These are phyloP conservation scores for Phengaris alcon DNA, from an alignment of 2,888 invertebrate species.

Conservation along the genomic window DNA sequence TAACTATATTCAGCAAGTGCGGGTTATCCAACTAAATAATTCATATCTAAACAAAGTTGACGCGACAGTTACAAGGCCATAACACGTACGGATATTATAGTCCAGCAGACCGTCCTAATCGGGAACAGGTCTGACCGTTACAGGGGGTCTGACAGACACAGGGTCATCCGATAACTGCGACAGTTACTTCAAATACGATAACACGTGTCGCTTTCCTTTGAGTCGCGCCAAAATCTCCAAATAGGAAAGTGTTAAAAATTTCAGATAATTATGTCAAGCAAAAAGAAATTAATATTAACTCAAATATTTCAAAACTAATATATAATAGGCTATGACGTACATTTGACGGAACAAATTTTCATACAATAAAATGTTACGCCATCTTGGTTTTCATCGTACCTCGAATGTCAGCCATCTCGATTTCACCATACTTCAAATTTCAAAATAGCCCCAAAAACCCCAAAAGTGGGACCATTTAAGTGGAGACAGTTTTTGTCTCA, in stretches of 20 bases:
- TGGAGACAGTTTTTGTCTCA: too few species aligned
- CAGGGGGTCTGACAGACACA: not conserved
- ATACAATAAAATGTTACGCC: too few species aligned
- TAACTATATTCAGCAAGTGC: not conserved
- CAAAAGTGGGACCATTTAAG: too few species aligned
- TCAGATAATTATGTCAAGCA: too few species aligned
- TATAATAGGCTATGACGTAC: too few species aligned
- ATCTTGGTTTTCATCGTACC: too few species aligned
- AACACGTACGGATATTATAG: not conserved
- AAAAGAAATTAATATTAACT: too few species aligned
- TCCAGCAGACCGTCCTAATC: not conserved
- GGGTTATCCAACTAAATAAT: not conserved
- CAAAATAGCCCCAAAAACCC: too few species aligned
- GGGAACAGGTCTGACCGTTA: conserved; percentile 10
- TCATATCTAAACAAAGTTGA: not conserved
- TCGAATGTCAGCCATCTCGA: too few species aligned
- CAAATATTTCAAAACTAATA: too few species aligned
- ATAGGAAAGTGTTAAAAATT: not conserved
- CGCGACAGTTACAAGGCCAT: not conserved
- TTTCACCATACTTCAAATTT: too few species aligned
- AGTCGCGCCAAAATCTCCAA: not conserved
- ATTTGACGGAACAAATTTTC: too few species aligned
- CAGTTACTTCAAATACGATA: not conserved
- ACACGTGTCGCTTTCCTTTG: not conserved
- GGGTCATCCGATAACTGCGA: conserved; percentile 1